These are phyloP conservation scores for Dugesia japonica DNA, from an alignment of 2,888 invertebrate genomes.

Conservation along the genomic window DNA sequence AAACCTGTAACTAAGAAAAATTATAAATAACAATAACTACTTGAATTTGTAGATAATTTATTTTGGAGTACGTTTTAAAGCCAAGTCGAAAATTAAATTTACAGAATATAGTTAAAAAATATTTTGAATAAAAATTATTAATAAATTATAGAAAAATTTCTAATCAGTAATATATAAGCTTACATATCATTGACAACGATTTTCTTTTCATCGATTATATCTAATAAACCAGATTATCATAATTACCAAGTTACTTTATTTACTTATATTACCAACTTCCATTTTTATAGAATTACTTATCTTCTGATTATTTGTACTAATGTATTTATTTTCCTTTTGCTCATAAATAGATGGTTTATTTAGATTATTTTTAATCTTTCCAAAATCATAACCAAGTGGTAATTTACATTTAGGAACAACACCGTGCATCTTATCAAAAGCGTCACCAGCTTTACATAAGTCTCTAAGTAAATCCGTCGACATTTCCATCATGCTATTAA, in stretches of 20 bases:
- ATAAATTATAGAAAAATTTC: too few relatives aligned
- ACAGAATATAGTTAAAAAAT: too few relatives aligned
- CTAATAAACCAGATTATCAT: neutral
- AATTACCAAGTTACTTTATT: neutral
- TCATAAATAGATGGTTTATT: neutral
- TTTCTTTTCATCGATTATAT: neutral
- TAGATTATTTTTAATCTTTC: neutral
- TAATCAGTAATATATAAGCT: neutral
- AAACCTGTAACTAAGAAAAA: too few relatives aligned
- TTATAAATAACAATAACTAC: too few relatives aligned
- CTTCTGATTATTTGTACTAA: neutral
- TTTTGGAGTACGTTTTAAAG: too few relatives aligned
- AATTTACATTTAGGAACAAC: neutral
- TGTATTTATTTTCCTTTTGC: neutral
- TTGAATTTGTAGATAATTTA: too few relatives aligned
- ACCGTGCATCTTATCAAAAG: neutral
- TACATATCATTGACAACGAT: neutral
- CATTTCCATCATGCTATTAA: conserved; percentile 9
- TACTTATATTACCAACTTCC: neutral
- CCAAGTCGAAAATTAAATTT: too few relatives aligned
- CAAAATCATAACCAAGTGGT: neutral
- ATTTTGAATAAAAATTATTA: too few relatives aligned
- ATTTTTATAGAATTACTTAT: neutral
- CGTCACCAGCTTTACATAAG: neutral
- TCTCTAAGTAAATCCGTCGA: neutral